Percentiles rank a stretch among this genome's conserved stretches.
These are phyloP conservation scores for Hydrophis major DNA, from an alignment of 2,797 vertebrate genomes.

Conservation along the genomic window DNA sequence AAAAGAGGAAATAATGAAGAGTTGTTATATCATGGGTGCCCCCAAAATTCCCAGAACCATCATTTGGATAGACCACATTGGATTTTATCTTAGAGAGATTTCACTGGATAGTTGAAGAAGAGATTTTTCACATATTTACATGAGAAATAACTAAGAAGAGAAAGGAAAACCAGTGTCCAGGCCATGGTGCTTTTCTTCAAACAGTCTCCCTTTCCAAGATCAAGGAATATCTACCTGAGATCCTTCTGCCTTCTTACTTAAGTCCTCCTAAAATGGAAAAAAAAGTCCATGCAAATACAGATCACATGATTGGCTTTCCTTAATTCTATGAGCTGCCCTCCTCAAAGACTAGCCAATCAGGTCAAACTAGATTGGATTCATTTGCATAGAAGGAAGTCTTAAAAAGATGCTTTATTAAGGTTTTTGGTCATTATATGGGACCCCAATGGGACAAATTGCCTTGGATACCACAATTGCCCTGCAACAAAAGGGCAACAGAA, in stretches of 20 bases:
- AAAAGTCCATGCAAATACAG: background rate
- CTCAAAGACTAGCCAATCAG: too few species aligned
- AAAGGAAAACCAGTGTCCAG: background rate
- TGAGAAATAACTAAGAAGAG: background rate
- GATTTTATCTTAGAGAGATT: background rate
- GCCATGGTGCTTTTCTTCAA: background rate
- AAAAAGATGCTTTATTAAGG: too few species aligned
- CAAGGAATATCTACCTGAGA: background rate
- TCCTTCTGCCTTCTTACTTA: background rate
- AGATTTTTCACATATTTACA: background rate
- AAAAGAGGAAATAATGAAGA: background rate
- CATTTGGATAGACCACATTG: rapidly evolving
- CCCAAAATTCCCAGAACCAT: background rate
- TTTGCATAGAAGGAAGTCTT: background rate
- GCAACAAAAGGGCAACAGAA: background rate
- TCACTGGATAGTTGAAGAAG: rapidly evolving
- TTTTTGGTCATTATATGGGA: too few species aligned
- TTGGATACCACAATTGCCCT: rapidly evolving
- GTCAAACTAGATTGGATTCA: too few species aligned
- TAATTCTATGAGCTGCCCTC: background rate
- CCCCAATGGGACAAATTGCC: too few species aligned
- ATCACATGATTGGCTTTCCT: background rate
- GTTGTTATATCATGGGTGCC: too few species aligned
- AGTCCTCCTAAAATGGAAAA: too few species aligned
- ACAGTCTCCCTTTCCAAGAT: background rate